A percentile compares a stretch with the other conserved stretches of the same genome.
These are phyloP conservation scores for Leptinotarsa lineolata DNA, from an alignment of 1,140 invertebrate species.

Conservation along the genomic window DNA sequence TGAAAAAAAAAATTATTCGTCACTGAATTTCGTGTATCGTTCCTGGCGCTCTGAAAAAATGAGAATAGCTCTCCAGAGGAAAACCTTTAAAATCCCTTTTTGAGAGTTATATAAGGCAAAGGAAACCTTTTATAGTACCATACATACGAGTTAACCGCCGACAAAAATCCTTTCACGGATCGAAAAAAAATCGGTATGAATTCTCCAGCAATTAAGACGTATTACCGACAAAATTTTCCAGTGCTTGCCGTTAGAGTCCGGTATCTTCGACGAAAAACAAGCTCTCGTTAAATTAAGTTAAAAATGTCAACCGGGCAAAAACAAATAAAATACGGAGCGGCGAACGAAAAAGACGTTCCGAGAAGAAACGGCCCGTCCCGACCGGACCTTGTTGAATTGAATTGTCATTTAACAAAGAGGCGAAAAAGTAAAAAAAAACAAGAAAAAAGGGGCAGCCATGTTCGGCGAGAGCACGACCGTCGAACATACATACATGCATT, in stretches of 20 bases:
- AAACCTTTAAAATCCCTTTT: no score
- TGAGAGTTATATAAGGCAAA: no score
- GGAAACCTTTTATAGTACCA: no score
- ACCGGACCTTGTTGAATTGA: slow-evolving; percentile 23
- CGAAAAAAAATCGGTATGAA: slow-evolving; percentile 2
- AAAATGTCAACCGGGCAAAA: slow-evolving; percentile 27
- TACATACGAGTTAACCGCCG: no score
- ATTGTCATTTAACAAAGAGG: slow-evolving; percentile 21
- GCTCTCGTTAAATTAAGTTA: slow-evolving; percentile 28
- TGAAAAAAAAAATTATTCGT: no score
- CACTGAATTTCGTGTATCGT: no score
- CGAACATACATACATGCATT: slow-evolving; percentile 6
- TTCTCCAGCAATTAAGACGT: slow-evolving; percentile 22
- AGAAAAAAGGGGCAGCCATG: slow-evolving; percentile 18
- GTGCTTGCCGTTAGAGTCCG: no score
- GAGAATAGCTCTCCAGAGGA: no score
- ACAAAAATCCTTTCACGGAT: background rate
- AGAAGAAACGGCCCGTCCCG: slow-evolving; percentile 15
- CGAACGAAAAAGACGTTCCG: slow-evolving; percentile 20
- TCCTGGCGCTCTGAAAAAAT: no score
- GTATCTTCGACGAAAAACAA: background rate
- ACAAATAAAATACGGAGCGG: slow-evolving; percentile 22
- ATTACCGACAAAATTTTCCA: slow-evolving; percentile 19
- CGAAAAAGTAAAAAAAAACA: slow-evolving; percentile 8
- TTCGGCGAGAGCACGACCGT: slow-evolving; percentile 18